Evolutionary conservation across 2,113 vertebrate species (phyloP).

Genomic region (Pseudorectes ferrugineus): DNA sequence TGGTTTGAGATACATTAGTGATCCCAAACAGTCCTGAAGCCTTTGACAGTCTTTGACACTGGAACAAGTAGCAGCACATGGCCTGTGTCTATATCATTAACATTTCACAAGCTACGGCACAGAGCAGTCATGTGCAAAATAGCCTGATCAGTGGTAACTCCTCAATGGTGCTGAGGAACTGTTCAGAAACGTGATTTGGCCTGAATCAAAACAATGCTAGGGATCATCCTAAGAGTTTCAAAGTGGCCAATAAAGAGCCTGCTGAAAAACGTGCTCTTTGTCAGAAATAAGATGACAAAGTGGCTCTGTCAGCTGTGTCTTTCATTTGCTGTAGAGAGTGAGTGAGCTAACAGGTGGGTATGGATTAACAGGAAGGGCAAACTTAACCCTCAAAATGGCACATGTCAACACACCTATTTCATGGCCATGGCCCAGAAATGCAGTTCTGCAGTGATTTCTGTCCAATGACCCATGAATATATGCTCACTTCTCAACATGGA

Average conservation of each 20-base stretch:
- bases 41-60: neutral
- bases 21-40: neutral
- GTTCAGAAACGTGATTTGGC: neutral
- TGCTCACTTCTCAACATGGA: neutral
- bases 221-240: neutral
- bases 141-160: neutral
- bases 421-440: neutral
- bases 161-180: neutral
- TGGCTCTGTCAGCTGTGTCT: neutral
- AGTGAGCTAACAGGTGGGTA: neutral
- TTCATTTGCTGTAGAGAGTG: neutral
- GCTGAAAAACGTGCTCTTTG: neutral
- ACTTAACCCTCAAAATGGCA: neutral
- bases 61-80: neutral
- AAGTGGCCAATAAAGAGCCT: neutral
- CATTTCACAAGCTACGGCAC: neutral
- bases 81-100: neutral
- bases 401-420: neutral
- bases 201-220: neutral
- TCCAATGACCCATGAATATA: neutral
- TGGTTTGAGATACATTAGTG: neutral
- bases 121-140: neutral
- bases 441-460: neutral
- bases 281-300: neutral
- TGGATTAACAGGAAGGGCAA: neutral